These are phyloP conservation scores for Halcyon smyrnensis DNA, from an alignment of 2,797 vertebrate genomes.

Conservation along the genomic window DNA sequence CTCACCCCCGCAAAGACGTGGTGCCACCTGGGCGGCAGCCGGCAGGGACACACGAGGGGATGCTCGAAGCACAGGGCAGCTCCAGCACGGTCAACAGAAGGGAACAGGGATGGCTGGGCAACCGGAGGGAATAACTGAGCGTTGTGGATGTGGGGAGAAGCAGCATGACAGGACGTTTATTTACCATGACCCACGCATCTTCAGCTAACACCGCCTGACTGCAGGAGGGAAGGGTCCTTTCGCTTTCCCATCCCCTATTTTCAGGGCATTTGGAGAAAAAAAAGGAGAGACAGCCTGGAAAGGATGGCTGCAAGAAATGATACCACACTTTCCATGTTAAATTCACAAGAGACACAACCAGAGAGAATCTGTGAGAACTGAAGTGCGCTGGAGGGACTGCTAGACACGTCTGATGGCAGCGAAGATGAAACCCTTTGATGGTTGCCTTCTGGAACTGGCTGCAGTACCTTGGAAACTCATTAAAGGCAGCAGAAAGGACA, in stretches of 20 bases:
- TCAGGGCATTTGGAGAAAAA: background rate
- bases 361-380: background rate
- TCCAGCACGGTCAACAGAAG: background rate
- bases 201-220: background rate
- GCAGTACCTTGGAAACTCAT: conserved; percentile 59
- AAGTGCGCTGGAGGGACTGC: background rate
- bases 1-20: background rate
- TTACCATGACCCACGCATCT: accelerated
- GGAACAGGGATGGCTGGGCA: accelerated
- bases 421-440: conserved; percentile 26
- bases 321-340: accelerated
- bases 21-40: background rate
- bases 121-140: background rate
- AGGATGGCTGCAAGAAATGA: background rate
- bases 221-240: background rate
- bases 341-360: background rate
- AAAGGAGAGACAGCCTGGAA: background rate
- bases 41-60: background rate
- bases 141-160: background rate
- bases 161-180: background rate
- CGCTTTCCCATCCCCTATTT: background rate
- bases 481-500: conserved; percentile 64
- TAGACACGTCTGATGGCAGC: conserved; percentile 3
- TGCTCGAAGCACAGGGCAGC: background rate
- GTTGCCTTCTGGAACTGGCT: conserved; percentile 51